phyloP scores from a whole-genome alignment of 1,140 invertebrate genomes.

The Megathymus violae region DNA sequence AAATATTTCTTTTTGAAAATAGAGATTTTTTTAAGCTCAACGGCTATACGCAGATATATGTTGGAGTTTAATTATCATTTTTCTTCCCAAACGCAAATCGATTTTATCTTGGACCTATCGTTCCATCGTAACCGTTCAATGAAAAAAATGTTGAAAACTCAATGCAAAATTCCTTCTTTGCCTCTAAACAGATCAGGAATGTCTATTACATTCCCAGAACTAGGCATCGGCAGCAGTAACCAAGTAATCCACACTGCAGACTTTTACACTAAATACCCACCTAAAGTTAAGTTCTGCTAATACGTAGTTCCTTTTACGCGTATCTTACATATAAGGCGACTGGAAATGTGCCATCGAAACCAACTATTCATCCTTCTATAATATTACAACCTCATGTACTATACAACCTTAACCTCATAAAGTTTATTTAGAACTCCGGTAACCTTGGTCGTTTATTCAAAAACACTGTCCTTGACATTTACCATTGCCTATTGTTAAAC shows the following conservation, averaged over 20 bases:
- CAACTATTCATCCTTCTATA: too few relatives aligned
- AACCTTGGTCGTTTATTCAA: slow-evolving; percentile 8
- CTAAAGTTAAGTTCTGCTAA: too few relatives aligned
- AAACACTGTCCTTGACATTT: slow-evolving; percentile 14
- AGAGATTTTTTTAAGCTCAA: too few relatives aligned
- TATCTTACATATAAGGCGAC: too few relatives aligned
- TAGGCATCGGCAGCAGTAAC: slow-evolving; percentile 1
- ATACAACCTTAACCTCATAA: slow-evolving; percentile 4
- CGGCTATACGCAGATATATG: too few relatives aligned
- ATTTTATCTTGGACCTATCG: too few relatives aligned
- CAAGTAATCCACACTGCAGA: slow-evolving; percentile 11
- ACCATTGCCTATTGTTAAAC: slow-evolving; percentile 1
- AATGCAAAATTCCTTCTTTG: slow-evolving; percentile 25
- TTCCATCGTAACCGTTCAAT: too few relatives aligned
- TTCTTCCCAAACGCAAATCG: too few relatives aligned
- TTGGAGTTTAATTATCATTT: too few relatives aligned
- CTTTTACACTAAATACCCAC: neutral
- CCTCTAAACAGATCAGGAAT: slow-evolving; percentile 10
- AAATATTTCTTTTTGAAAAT: too few relatives aligned
- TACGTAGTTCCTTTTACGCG: too few relatives aligned
- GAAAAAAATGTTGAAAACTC: neutral
- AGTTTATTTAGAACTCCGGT: slow-evolving; percentile 14
- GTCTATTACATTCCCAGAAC: slow-evolving; percentile 11
- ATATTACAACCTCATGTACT: neutral
- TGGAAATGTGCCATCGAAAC: neutral